Percentiles rank a stretch among this genome's conserved stretches.
Evolutionary conservation across 2,888 invertebrate species (phyloP).

Genomic region (Alcis repandata): DNA sequence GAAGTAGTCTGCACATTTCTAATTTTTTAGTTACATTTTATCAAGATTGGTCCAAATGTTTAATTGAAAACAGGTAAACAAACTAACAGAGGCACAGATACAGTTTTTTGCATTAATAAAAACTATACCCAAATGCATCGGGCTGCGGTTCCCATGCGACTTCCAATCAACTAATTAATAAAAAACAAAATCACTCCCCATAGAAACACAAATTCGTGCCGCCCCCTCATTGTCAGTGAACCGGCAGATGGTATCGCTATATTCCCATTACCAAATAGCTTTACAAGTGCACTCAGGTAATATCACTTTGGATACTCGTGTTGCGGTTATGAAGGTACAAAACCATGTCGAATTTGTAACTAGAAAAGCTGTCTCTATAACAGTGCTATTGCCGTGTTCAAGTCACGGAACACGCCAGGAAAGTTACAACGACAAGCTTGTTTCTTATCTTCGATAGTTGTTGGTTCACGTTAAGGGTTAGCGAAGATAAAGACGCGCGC

Average conservation of each 20-base stretch:
- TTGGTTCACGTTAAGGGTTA: not conserved
- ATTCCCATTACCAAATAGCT: slow-evolving; percentile 13
- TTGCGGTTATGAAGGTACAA: slow-evolving; percentile 12
- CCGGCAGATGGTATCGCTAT: slow-evolving; percentile 23
- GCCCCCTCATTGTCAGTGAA: slow-evolving; percentile 2
- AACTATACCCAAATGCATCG: not conserved
- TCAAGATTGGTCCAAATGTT: no score
- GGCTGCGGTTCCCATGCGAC: not conserved
- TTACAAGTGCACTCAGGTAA: slow-evolving; percentile 10
- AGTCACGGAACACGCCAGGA: slow-evolving; percentile 22
- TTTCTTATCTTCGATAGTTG: slow-evolving; percentile 8
- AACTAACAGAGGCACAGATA: no score
- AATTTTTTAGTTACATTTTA: no score
- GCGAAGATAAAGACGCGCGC: not conserved
- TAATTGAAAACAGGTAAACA: no score
- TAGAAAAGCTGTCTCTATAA: slow-evolving; percentile 20
- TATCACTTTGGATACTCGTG: slow-evolving; percentile 7
- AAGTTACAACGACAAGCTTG: slow-evolving; percentile 11
- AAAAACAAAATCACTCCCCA: slow-evolving; percentile 24
- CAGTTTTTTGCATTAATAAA: not conserved
- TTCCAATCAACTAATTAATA: slow-evolving; percentile 12
- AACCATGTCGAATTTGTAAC: slow-evolving; percentile 23
- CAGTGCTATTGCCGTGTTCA: slow-evolving; percentile 20
- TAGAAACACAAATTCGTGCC: slow-evolving; percentile 12
- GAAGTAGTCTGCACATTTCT: no score